A percentile compares a stretch with the other conserved stretches of the same genome.
Conservation (phyloP, 2,113 vertebrate species). For the Antechinus stuartii region DNA sequence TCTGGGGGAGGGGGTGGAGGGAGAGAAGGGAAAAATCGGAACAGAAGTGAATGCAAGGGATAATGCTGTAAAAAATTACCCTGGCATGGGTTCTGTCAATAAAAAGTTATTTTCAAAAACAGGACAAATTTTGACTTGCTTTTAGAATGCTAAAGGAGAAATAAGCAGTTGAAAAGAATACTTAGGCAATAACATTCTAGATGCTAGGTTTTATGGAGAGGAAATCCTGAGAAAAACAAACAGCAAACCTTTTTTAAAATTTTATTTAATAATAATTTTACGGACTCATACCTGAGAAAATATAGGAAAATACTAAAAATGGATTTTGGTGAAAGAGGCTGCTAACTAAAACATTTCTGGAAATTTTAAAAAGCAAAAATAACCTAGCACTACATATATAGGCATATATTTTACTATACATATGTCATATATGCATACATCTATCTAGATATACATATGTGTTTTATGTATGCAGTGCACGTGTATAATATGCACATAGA, state of each 20-base stretch:
- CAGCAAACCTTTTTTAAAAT: conserved; percentile 59
- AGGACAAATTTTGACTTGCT: conserved; percentile 59
- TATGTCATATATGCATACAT: not conserved
- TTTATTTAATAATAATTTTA: conserved; percentile 46
- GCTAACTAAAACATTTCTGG: conserved; percentile 55
- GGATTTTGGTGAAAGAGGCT: conserved; percentile 61
- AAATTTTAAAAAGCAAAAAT: conserved; percentile 27
- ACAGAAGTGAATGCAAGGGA: too few species aligned
- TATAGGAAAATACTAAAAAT: conserved; percentile 8
- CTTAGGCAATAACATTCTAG: conserved; percentile 25
- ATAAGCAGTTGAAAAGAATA: conserved; percentile 10
- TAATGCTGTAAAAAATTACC: too few species aligned
- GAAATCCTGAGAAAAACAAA: conserved; percentile 56
- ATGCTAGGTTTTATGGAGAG: conserved; percentile 58
- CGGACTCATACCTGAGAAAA: conserved; percentile 20
- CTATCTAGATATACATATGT: not conserved
- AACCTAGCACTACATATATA: not conserved
- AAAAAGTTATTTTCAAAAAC: not conserved
- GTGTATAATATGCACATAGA: not conserved
- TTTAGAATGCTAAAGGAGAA: conserved; percentile 63
- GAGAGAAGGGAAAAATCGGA: too few species aligned
- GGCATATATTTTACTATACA: not conserved
- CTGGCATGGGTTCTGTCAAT: too few species aligned
- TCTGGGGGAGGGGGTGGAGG: too few species aligned
- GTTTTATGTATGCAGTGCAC: not conserved